phyloP scores from a whole-genome alignment of 2,797 vertebrate genomes.

The Ciconia nigra region DNA sequence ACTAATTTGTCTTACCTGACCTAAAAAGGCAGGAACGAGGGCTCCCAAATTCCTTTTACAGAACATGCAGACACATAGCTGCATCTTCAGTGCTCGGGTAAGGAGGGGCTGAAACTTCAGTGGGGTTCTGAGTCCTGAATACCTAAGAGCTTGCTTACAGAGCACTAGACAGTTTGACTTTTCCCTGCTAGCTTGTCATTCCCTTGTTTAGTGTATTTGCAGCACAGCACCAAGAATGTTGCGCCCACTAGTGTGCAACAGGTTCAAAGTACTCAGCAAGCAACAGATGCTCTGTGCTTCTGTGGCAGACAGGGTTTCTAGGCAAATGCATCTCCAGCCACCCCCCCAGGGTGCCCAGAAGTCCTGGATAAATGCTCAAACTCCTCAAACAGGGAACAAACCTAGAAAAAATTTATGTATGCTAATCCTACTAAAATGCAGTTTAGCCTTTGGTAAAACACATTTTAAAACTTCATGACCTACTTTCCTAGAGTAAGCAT shows the following conservation, averaged over 20 bases:
- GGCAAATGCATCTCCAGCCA: background rate
- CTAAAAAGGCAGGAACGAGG: background rate
- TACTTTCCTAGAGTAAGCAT: background rate
- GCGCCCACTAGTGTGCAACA: rapidly evolving
- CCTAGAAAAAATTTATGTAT: background rate
- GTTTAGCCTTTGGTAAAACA: background rate
- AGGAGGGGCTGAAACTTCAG: background rate
- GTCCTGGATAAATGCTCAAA: background rate
- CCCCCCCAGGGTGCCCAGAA: background rate
- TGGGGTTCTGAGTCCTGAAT: background rate
- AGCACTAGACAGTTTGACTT: background rate
- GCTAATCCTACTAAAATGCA: background rate
- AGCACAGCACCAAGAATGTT: background rate
- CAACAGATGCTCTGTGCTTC: background rate
- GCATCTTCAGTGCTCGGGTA: background rate
- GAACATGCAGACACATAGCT: background rate
- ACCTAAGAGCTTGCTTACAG: background rate
- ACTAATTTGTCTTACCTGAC: background rate
- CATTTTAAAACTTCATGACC: background rate
- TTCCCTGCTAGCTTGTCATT: background rate
- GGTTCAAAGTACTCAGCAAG: background rate
- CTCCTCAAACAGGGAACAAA: background rate
- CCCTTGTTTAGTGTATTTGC: background rate
- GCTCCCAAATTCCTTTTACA: background rate
- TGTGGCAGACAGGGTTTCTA: background rate